phyloP scores from a whole-genome alignment of 2,888 invertebrate species.

The Rotaria socialis region DNA sequence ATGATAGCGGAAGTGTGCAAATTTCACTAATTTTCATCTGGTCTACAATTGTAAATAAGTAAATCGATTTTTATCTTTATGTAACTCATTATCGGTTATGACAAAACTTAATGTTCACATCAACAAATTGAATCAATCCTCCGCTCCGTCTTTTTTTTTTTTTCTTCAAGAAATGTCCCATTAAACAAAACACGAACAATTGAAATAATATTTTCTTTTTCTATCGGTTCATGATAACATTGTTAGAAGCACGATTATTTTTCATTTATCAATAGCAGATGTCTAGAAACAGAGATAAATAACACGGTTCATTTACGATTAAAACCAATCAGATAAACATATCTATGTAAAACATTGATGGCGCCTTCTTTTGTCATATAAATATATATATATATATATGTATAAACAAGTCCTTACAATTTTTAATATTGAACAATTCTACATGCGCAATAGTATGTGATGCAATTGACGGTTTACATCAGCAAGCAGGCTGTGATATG shows the following conservation, averaged over 20 bases:
- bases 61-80: background rate
- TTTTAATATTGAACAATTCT: background rate
- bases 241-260: background rate
- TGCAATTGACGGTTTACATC: background rate
- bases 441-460: background rate
- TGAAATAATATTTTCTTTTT: background rate
- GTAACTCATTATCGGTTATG: too few relatives aligned
- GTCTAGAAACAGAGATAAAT: background rate
- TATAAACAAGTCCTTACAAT: too few relatives aligned
- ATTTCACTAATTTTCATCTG: background rate
- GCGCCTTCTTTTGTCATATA: background rate
- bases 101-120: too few relatives aligned
- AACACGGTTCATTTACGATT: background rate
- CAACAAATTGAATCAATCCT: too few relatives aligned
- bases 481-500: conserved; percentile 38
- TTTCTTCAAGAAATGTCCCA: background rate
- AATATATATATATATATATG: too few relatives aligned
- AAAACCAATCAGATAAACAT: background rate
- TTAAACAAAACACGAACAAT: background rate
- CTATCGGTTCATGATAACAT: background rate
- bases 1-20: background rate
- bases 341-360: background rate
- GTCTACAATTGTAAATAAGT: background rate
- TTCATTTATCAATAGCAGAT: background rate
- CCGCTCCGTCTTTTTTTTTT: too few relatives aligned